A percentile compares a stretch with the other conserved stretches of the same genome.
Conservation (phyloP, 1,140 invertebrate genomes). For the Matsumurasca onukii region DNA sequence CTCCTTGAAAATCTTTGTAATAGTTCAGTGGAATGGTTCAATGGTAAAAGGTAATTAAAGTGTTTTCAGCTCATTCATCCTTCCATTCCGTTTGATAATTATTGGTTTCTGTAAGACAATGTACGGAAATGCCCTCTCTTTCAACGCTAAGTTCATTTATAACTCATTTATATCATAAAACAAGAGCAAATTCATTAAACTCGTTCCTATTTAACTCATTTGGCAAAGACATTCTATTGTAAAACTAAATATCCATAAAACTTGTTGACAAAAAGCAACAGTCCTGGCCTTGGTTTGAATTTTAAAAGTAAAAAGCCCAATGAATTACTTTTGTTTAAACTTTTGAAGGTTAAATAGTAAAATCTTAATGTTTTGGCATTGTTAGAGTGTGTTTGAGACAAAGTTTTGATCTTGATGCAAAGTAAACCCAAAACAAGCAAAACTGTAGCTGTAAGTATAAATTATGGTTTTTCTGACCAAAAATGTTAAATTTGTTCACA, state of each 20-base stretch:
- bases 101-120: no score
- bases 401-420: not conserved
- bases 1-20: no score
- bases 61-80: no score
- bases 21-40: no score
- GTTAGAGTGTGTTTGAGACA: not conserved
- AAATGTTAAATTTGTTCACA: slow-evolving; percentile 23
- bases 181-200: not conserved
- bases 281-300: not conserved
- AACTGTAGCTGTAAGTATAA: not conserved
- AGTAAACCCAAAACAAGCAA: not conserved
- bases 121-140: no score
- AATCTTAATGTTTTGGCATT: not conserved
- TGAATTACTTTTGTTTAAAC: not conserved
- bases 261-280: not conserved
- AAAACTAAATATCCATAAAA: not conserved
- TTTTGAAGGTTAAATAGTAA: not conserved
- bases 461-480: not conserved
- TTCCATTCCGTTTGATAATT: no score
- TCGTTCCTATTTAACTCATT: not conserved
- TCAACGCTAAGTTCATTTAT: no score
- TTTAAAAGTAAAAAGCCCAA: not conserved
- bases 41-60: no score
- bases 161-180: not conserved
- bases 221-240: not conserved